phyloP scores from a whole-genome alignment of 2,797 vertebrate genomes.

The Mergus octosetaceus region DNA sequence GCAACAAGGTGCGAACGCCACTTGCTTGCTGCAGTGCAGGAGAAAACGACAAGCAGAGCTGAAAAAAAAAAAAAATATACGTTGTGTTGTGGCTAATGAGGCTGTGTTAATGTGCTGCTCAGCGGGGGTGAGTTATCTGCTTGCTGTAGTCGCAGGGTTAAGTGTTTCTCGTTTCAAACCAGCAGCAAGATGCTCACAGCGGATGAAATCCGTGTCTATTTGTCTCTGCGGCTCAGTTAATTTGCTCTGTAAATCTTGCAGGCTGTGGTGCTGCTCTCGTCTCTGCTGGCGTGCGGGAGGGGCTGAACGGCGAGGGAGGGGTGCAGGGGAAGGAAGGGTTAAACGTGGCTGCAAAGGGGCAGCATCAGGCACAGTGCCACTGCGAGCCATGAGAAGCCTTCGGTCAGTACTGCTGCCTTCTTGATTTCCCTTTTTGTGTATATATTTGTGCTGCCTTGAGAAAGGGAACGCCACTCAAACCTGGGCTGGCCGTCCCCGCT shows the following conservation, averaged over 20 bases:
- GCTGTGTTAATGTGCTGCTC: constrained; percentile 24
- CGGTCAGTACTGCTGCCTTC: not conserved
- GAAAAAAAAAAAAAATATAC: not conserved
- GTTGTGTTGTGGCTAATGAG: constrained; percentile 44
- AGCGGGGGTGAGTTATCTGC: constrained; percentile 35
- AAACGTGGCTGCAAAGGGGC: not conserved
- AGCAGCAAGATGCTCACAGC: not conserved
- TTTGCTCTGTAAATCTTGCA: not conserved
- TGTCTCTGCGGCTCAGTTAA: not conserved
- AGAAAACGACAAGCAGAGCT: constrained; percentile 55
- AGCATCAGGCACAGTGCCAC: constrained; percentile 3
- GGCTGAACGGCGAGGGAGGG: not conserved
- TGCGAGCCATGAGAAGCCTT: not conserved
- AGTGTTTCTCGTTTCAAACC: constrained; percentile 4
- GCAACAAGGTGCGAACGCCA: constrained; percentile 35
- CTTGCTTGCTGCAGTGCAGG: constrained; percentile 78
- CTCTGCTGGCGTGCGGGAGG: not conserved
- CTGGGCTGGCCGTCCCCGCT: not conserved
- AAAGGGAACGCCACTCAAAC: not conserved
- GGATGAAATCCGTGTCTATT: not conserved
- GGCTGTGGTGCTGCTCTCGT: not conserved
- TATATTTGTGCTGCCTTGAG: constrained; percentile 47
- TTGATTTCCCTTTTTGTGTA: constrained; percentile 38
- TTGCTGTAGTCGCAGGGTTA: not conserved
- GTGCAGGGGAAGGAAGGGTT: not conserved